These are phyloP conservation scores for Microtus montanus DNA, from an alignment of 2,113 vertebrate species.

Conservation along the genomic window DNA sequence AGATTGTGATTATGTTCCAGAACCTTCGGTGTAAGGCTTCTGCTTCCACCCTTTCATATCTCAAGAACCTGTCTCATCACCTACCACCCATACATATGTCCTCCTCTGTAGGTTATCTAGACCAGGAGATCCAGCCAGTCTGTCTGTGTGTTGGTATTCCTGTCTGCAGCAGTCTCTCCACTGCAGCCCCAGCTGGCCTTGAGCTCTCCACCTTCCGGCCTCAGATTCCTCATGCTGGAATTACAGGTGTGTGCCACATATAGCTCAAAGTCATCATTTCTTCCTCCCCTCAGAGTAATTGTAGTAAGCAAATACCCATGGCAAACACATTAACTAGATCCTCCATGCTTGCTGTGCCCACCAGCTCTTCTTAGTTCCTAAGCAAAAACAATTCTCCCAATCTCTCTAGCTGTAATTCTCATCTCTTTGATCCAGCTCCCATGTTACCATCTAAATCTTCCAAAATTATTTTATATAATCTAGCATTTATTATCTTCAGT, in stretches of 20 bases:
- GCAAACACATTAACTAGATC: not conserved
- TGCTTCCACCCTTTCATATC: not conserved
- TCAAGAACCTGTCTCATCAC: not conserved
- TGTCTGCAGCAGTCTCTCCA: no score
- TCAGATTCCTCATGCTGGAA: not conserved
- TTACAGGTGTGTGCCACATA: not conserved
- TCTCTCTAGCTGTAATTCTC: not conserved
- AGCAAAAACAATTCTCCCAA: not conserved
- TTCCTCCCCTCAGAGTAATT: not conserved
- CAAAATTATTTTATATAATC: not conserved
- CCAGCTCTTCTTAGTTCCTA: not conserved
- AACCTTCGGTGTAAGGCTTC: not conserved
- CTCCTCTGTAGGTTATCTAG: not conserved
- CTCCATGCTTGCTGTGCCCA: not conserved
- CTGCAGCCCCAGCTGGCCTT: not conserved
- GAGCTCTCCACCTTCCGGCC: not conserved
- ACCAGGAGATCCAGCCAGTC: not conserved
- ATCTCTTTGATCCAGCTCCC: not conserved
- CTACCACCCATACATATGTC: not conserved
- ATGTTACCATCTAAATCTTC: not conserved
- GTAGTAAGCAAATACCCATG: not conserved
- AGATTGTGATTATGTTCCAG: not conserved
- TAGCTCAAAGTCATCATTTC: not conserved
- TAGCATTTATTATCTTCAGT: not conserved
- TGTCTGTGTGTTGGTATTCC: no score